Base-by-base conservation (phyloP, 2,888 invertebrate genomes). In the Pandemis heparana region DNA sequence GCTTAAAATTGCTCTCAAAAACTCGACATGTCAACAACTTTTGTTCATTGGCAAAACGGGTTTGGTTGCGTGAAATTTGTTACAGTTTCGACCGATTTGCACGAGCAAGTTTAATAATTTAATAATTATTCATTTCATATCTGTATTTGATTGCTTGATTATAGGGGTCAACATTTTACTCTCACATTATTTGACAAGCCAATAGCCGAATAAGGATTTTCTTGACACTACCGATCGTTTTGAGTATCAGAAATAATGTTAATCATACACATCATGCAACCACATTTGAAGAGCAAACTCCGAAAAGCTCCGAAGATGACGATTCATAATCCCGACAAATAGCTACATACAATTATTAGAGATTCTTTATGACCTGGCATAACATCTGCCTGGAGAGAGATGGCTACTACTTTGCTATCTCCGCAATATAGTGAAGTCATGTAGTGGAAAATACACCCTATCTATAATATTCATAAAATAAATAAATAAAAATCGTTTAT, bases 1-100 rank as follows among this genome's bases (percentile, higher is more conserved):
- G 74, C 65, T 74, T 70, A 74, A 74, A 74, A 74, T 61, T 65
- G 69, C 69, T 60, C 65, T 65, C 74, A 60, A 74, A 74, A 74
- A 65, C 65, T 70, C 67, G 63, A 64, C 69, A 53, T 74, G 74
- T 74, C 74, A 69, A 65, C 74, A 61, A 70, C 64, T 74, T 65
- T 70, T 74, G 74, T 74, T 53, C 43, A 74, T 74, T 74, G 74
- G 61, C 60, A 61, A 61, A 74, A 74, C 74, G 14, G 70, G 74
- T 74, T 70, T 59, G 68, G 70, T 74, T 74, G 74, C 74, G 70
- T 74, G 74, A 74, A 74, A 70, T 74, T 74, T 74, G 74, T 74
- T 74, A 74, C 74, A 74, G 74, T 74, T 73, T 74, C 64, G 74
- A 73, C 73, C 74, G 74, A 70, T 74, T 74, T 74, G 70, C 70